phyloP scores from a whole-genome alignment of 1,140 invertebrate genomes.

The Dinoponera quadriceps region DNA sequence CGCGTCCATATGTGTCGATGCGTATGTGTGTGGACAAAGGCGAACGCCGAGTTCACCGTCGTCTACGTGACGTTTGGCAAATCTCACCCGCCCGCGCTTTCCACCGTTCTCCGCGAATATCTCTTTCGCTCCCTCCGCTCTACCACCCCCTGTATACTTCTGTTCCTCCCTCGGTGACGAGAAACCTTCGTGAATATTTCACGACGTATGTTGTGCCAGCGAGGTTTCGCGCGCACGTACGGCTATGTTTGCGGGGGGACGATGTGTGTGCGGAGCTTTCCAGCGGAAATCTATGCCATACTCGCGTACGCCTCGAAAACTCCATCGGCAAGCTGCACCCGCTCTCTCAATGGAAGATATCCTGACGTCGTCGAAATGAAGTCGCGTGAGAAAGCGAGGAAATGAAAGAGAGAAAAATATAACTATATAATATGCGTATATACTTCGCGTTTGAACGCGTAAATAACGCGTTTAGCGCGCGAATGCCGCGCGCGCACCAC shows the following conservation, averaged over 20 bases:
- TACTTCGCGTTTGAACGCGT: too few relatives aligned
- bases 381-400: too few relatives aligned
- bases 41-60: constrained; percentile 1
- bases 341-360: too few relatives aligned
- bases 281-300: background rate
- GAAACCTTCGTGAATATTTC: constrained; percentile 45
- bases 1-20: too few relatives aligned
- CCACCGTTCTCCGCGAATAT: background rate
- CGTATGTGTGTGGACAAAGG: background rate
- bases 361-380: too few relatives aligned
- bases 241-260: constrained; percentile 6
- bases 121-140: background rate
- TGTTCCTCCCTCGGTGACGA: background rate
- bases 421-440: too few relatives aligned
- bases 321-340: background rate
- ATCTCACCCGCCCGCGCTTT: background rate
- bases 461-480: too few relatives aligned
- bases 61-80: constrained; percentile 52
- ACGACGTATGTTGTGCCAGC: constrained; percentile 11
- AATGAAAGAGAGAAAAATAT: too few relatives aligned
- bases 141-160: background rate
- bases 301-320: background rate
- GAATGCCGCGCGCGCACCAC: background rate
- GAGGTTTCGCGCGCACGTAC: constrained; percentile 6
- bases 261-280: background rate